Conservation (phyloP, 2,113 vertebrate species). For the Phaetusa simplex region DNA sequence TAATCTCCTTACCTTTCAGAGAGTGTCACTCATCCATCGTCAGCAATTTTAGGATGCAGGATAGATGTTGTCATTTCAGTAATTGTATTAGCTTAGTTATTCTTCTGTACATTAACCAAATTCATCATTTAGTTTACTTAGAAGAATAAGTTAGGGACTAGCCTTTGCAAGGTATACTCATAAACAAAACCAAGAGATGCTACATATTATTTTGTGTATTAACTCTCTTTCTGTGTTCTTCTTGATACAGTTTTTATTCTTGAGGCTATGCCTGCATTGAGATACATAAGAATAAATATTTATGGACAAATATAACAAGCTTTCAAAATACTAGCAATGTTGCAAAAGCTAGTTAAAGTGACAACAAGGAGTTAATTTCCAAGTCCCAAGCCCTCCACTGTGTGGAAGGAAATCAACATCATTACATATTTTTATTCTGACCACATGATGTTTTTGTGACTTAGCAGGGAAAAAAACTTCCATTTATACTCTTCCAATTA, state of each 20-base stretch:
- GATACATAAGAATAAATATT: neutral
- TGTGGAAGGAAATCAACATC: neutral
- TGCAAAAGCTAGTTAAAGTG: neutral
- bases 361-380: neutral
- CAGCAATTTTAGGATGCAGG: neutral
- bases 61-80: neutral
- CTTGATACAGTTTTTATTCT: neutral
- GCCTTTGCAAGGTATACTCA: neutral
- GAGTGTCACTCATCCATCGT: neutral
- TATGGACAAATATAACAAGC: neutral
- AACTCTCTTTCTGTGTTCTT: neutral
- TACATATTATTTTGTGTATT: neutral
- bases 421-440: neutral
- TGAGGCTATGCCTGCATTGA: neutral
- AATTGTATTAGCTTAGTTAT: neutral
- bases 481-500: neutral
- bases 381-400: neutral
- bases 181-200: neutral
- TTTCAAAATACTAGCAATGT: neutral
- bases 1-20: neutral
- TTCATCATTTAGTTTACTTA: neutral
- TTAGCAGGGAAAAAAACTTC: neutral
- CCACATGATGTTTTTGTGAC: rapidly evolving
- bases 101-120: neutral
- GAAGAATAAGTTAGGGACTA: neutral